Percentiles rank a stretch among this genome's conserved stretches.
Evolutionary conservation across 1,140 invertebrate genomes (phyloP).

Genomic region (Trachymyrmex cornetzi): DNA sequence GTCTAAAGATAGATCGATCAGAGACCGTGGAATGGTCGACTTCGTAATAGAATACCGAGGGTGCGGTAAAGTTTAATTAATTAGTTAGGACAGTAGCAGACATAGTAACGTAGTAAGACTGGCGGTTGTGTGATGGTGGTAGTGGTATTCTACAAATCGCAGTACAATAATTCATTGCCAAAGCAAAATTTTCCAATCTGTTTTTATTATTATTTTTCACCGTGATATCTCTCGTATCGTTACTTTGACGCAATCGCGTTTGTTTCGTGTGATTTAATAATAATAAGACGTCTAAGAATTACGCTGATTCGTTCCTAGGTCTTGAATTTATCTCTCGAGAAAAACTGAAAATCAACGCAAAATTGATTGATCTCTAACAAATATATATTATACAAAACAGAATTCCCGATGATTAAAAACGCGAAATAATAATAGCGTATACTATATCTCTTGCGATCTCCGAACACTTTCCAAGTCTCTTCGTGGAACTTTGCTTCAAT

Average conservation of each 20-base stretch:
- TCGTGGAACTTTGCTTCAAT: constrained; percentile 15
- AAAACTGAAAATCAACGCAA: no score
- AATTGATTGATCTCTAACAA: no score
- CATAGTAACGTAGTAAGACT: constrained; percentile 4
- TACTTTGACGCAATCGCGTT: neutral
- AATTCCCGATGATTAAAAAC: neutral
- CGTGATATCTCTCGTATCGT: neutral
- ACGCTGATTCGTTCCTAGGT: no score
- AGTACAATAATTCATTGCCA: neutral
- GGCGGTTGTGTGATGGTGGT: constrained; percentile 55
- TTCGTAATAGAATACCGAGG: constrained; percentile 23
- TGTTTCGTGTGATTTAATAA: neutral
- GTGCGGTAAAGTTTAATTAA: constrained; percentile 54
- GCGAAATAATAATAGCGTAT: constrained; percentile 14
- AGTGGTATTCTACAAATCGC: constrained; percentile 33
- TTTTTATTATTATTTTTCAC: neutral
- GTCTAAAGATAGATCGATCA: constrained; percentile 23
- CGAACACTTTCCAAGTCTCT: neutral
- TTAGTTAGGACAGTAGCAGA: constrained; percentile 8
- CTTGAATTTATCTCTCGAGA: no score
- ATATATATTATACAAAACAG: no score
- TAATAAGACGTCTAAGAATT: no score
- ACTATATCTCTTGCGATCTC: neutral
- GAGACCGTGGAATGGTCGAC: neutral
- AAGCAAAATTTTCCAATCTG: neutral